Conservation (phyloP, 1,140 invertebrate species). For the Micrasema minimum region DNA sequence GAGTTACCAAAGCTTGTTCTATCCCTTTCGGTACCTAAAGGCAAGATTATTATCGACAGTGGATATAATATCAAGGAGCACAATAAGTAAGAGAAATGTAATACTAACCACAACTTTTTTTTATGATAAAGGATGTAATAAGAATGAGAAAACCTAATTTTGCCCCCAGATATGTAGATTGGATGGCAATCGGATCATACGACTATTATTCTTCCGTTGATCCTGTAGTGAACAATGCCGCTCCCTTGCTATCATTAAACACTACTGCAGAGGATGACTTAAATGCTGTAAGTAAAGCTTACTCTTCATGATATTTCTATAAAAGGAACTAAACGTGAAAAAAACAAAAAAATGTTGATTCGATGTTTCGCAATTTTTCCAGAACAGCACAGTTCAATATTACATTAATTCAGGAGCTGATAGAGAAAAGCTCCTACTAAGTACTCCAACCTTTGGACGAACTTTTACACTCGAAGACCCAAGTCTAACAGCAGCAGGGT, state of each 20-base stretch:
- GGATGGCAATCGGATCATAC: not conserved
- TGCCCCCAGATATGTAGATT: slow-evolving; percentile 4
- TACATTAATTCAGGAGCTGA: slow-evolving; percentile 1
- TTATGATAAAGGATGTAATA: not conserved
- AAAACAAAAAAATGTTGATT: too few relatives aligned
- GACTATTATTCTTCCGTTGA: not conserved
- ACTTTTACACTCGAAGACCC: slow-evolving; percentile 14
- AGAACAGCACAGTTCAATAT: slow-evolving; percentile 12
- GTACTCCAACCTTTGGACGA: slow-evolving; percentile 1
- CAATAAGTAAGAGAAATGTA: slow-evolving; percentile 72
- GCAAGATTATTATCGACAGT: slow-evolving; percentile 92
- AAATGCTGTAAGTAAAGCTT: too few relatives aligned
- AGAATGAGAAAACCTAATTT: not conserved
- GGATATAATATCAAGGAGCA: slow-evolving; percentile 90
- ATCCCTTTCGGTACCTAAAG: slow-evolving; percentile 93
- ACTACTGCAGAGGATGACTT: too few relatives aligned
- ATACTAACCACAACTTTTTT: not conserved
- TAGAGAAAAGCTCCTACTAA: not conserved
- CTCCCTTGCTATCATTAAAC: slow-evolving; percentile 15
- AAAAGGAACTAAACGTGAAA: too few relatives aligned
- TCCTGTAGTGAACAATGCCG: not conserved
- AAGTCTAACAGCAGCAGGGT: not conserved
- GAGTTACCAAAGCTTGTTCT: slow-evolving; percentile 79
- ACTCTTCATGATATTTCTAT: too few relatives aligned
- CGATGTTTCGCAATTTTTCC: not conserved